phyloP scores from a whole-genome alignment of 2,888 invertebrate genomes.

The Polymixis lichenea region DNA sequence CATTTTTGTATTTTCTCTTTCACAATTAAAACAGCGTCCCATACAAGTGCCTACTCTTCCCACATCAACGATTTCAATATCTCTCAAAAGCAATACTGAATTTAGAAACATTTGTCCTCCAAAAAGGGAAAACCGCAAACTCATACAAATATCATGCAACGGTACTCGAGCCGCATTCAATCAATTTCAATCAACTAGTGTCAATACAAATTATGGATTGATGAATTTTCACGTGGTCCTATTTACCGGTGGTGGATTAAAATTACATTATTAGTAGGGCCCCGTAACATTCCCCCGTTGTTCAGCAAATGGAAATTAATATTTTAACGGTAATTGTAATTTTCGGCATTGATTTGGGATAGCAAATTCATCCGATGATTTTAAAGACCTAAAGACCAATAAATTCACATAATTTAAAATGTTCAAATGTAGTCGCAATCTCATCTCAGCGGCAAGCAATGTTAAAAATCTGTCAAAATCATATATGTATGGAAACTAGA shows the following conservation, averaged over 20 bases:
- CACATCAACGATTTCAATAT: slow-evolving; percentile 43
- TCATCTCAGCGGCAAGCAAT: too few relatives aligned
- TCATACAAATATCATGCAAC: slow-evolving; percentile 70
- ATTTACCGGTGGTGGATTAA: slow-evolving; percentile 60
- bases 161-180: slow-evolving; percentile 60
- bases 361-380: neutral
- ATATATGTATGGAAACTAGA: too few relatives aligned
- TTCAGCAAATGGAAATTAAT: slow-evolving; percentile 50
- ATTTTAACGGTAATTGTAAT: slow-evolving; percentile 36
- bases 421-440: too few relatives aligned
- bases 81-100: slow-evolving; percentile 49
- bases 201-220: slow-evolving; percentile 67
- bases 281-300: slow-evolving; percentile 11
- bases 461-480: too few relatives aligned
- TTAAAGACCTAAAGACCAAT: neutral
- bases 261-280: slow-evolving; percentile 55
- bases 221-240: slow-evolving; percentile 65
- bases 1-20: slow-evolving; percentile 12
- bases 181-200: slow-evolving; percentile 66
- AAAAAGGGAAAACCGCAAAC: slow-evolving; percentile 65
- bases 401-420: too few relatives aligned
- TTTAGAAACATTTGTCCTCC: slow-evolving; percentile 48
- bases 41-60: slow-evolving; percentile 49
- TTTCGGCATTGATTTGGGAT: slow-evolving; percentile 19
- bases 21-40: slow-evolving; percentile 29